Conservation (phyloP, 2,888 invertebrate species). For the Kuschelorhynchus macadamiae region DNA sequence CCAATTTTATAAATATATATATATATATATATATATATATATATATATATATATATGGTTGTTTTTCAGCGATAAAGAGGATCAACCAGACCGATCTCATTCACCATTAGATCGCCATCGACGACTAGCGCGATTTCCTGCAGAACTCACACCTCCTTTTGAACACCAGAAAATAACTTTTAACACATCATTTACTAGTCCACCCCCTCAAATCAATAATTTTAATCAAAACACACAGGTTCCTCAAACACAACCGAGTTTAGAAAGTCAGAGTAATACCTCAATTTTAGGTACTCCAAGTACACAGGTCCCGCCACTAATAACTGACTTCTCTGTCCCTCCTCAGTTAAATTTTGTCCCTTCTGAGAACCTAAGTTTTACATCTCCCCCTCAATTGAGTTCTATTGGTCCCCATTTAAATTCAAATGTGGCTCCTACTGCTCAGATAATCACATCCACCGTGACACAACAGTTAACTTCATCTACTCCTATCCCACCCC, state of each 20-base stretch:
- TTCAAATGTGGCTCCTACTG: constrained; percentile 16
- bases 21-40: too few species aligned
- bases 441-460: constrained; percentile 23
- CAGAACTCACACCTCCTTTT: constrained; percentile 56
- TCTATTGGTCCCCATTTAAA: constrained; percentile 2
- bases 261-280: background rate
- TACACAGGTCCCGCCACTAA: constrained; percentile 24
- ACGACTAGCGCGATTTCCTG: constrained; percentile 63
- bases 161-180: constrained; percentile 66
- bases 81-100: background rate
- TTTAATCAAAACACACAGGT: constrained; percentile 3
- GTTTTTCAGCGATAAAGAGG: constrained; percentile 1
- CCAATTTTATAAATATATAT: too few species aligned
- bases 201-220: constrained; percentile 20
- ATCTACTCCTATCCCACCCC: constrained; percentile 3
- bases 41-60: too few species aligned
- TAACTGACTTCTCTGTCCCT: constrained; percentile 10
- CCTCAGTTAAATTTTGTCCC: constrained; percentile 19
- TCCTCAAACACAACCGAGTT: constrained; percentile 1
- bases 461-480: constrained; percentile 29
- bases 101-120: constrained; percentile 46
- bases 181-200: constrained; percentile 60
- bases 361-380: constrained; percentile 24
- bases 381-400: constrained; percentile 21
- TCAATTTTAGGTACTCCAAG: constrained; percentile 15